Conservation (phyloP, 2,888 invertebrate species). For the Colostygia pectinataria region DNA sequence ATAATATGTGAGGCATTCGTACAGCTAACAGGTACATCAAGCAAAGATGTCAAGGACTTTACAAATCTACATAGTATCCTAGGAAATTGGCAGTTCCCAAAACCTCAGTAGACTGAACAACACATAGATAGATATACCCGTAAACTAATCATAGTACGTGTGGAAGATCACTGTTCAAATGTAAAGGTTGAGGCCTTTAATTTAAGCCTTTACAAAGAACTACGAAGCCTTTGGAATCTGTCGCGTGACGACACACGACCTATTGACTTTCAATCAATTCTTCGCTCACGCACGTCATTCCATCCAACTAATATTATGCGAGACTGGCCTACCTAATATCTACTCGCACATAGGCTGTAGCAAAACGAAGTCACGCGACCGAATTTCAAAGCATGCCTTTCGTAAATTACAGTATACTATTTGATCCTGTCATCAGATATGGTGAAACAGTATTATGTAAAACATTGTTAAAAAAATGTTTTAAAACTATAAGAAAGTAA, state of each 20-base stretch:
- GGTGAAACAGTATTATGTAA: too few relatives aligned
- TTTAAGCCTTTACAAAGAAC: conserved; percentile 41
- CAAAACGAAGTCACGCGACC: conserved; percentile 14
- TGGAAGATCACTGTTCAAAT: conserved; percentile 4
- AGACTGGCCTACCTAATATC: conserved; percentile 17
- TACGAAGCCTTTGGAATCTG: conserved; percentile 45
- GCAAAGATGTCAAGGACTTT: conserved; percentile 18
- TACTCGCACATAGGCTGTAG: background rate
- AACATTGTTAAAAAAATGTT: too few relatives aligned
- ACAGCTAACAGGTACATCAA: conserved; percentile 9
- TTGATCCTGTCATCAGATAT: too few relatives aligned
- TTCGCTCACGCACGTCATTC: conserved; percentile 44
- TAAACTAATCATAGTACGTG: too few relatives aligned
- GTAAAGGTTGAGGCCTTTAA: conserved; percentile 38
- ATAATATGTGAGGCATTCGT: too few relatives aligned
- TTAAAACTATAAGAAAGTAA: too few relatives aligned
- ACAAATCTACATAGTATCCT: conserved; percentile 11
- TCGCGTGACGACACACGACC: conserved; percentile 49
- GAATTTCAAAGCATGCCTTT: background rate
- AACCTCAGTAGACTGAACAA: conserved; percentile 15
- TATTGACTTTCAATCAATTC: conserved; percentile 62
- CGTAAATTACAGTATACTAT: too few relatives aligned
- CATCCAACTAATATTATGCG: conserved; percentile 13
- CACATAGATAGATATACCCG: too few relatives aligned
- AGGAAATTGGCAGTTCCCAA: conserved; percentile 11